Conservation (phyloP, 2,113 vertebrate genomes). For the Scomber colias region DNA sequence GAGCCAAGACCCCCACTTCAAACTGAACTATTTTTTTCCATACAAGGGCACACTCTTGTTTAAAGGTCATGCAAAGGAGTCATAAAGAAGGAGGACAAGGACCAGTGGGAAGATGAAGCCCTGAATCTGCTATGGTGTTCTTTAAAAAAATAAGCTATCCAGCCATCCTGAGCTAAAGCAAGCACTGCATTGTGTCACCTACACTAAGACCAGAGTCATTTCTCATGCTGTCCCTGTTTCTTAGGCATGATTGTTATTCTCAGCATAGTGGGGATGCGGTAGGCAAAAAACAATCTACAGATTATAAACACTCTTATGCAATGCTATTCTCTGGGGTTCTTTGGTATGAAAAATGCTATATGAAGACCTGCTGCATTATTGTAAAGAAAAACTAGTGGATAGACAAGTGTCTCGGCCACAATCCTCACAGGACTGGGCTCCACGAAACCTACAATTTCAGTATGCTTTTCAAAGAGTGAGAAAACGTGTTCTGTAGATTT, state of each 20-base stretch:
- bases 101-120: background rate
- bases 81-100: background rate
- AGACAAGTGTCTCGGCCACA: constrained; percentile 2
- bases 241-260: background rate
- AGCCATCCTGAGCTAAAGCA: background rate
- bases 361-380: too few species aligned
- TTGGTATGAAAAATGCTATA: constrained; percentile 1
- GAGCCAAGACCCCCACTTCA: constrained; percentile 8
- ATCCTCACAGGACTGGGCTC: background rate
- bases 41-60: background rate
- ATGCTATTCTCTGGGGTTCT: background rate
- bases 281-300: constrained; percentile 27
- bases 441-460: background rate
- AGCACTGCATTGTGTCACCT: background rate
- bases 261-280: background rate
- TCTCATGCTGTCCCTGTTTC: constrained; percentile 2
- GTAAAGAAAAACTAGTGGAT: too few species aligned
- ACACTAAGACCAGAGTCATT: background rate
- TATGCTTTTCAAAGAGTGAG: background rate
- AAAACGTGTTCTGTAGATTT: background rate
- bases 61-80: constrained; percentile 29
- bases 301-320: constrained; percentile 1
- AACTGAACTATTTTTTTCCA: background rate
- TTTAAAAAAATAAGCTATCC: background rate
- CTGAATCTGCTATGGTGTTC: background rate